These are phyloP conservation scores for Onychorhynchus coronatus DNA, from an alignment of 2,113 vertebrate genomes.

Conservation along the genomic window DNA sequence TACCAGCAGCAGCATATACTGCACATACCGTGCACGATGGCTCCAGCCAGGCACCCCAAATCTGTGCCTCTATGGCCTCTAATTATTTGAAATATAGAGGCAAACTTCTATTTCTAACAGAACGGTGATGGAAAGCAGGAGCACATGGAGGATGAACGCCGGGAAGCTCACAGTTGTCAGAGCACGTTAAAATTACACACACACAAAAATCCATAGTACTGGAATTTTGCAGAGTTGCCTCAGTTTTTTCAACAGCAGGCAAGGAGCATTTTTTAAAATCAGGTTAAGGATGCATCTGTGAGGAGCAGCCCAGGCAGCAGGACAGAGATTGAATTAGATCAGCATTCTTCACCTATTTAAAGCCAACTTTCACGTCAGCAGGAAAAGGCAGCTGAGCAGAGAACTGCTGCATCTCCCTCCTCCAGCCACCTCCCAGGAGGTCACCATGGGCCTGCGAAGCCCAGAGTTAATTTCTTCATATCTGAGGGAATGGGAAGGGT, in stretches of 20 bases:
- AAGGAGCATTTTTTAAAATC: neutral
- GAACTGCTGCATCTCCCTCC: neutral
- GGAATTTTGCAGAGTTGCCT: neutral
- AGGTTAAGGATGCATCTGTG: neutral
- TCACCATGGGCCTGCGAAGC: neutral
- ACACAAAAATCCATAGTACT: neutral
- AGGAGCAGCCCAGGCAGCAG: neutral
- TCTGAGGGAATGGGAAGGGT: neutral
- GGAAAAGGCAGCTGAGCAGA: neutral
- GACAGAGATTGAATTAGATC: neutral
- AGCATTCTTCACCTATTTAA: neutral
- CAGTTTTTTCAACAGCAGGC: neutral
- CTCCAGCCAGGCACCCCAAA: neutral
- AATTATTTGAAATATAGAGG: neutral
- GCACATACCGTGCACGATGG: fast-evolving
- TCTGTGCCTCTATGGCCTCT: neutral
- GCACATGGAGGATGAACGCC: fast-evolving
- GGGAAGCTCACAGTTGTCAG: neutral
- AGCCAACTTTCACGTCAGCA: neutral
- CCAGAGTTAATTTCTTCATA: neutral
- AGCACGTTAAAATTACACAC: neutral
- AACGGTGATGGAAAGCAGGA: neutral
- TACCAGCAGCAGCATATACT: fast-evolving
- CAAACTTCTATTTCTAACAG: neutral
- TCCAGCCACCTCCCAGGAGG: neutral